Base-by-base conservation (phyloP, 2,113 vertebrate genomes). In the Channa argus region DNA sequence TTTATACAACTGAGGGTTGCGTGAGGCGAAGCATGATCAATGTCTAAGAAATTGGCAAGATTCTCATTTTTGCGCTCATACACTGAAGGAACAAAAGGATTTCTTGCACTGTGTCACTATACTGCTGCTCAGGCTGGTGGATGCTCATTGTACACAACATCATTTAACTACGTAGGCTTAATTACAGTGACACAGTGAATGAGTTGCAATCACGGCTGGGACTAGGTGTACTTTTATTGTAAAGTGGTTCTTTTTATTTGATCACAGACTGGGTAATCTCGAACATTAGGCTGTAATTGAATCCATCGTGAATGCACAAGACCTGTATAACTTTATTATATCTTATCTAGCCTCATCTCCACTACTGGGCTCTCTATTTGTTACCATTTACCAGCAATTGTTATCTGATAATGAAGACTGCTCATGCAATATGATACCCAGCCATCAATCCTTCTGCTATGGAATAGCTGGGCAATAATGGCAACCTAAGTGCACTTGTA, bases 311-410 rank as follows among this genome's bases (percentile, higher is more conserved):
- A 83, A 86, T 64, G 82, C 75, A 77, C 56, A n/a, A 59, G 43
- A 71, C 73, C 71, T 13, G 12, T 56, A 5, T 90, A 88, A 91
- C 65, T 70, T 79, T 58, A 80, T 92, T 88, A 90, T 62, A 63
- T 81, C 68, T 79, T 64, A 91, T 87, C 82, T 7, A 14, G 63
- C 15, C 73, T 84, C 81, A 50, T 87, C 85, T 80, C 82, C 66
- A 70, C 78, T 86, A 61, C 41, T 8, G 37, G 41, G 5, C 79
- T 71, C 61, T 82, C 63, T 84, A 80, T 90, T 85, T 79, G 85
- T 89, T 85, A 81, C 82, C 88, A 74, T 90, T 89, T 91, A 89
- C 85, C 85, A 80, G 82, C 74, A 64, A 58, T 66, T 75, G 81
- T 71, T 77, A 84, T 88, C 86, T 74, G 85, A 90, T 89, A 86